Conservation (phyloP, 2,888 invertebrate genomes). For the Agrochola litura region DNA sequence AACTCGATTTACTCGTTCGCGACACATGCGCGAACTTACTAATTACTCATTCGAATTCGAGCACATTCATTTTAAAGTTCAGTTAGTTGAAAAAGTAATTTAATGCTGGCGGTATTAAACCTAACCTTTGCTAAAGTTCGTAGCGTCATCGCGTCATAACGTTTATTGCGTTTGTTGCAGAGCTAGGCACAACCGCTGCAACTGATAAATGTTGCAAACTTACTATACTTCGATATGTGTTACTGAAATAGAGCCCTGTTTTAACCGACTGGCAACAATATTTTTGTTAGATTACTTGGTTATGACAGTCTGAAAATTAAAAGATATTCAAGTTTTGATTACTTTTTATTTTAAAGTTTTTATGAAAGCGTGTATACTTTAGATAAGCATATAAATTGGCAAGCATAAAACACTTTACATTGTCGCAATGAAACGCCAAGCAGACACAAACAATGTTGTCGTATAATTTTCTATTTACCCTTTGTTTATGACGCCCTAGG, state of each 20-base stretch:
- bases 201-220: conserved; percentile 28
- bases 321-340: background rate
- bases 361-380: conserved; percentile 16
- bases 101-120: conserved; percentile 31
- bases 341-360: background rate
- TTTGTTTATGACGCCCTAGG: conserved; percentile 20
- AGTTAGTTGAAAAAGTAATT: conserved; percentile 59
- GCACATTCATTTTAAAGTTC: conserved; percentile 31
- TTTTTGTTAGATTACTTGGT: background rate
- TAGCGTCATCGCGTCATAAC: conserved; percentile 6
- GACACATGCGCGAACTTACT: conserved; percentile 45
- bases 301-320: background rate
- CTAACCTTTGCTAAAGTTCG: conserved; percentile 49
- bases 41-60: conserved; percentile 52
- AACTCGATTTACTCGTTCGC: conserved; percentile 36
- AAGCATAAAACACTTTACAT: conserved; percentile 33
- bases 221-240: conserved; percentile 7
- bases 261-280: background rate
- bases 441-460: conserved; percentile 30
- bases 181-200: conserved; percentile 13
- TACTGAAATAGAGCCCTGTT: background rate
- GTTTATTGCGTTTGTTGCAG: conserved; percentile 49
- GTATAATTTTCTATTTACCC: conserved; percentile 46
- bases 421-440: conserved; percentile 1
- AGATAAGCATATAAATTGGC: conserved; percentile 25